Conservation (phyloP, 2,797 vertebrate species). For the Schizothorax lantsangensis region DNA sequence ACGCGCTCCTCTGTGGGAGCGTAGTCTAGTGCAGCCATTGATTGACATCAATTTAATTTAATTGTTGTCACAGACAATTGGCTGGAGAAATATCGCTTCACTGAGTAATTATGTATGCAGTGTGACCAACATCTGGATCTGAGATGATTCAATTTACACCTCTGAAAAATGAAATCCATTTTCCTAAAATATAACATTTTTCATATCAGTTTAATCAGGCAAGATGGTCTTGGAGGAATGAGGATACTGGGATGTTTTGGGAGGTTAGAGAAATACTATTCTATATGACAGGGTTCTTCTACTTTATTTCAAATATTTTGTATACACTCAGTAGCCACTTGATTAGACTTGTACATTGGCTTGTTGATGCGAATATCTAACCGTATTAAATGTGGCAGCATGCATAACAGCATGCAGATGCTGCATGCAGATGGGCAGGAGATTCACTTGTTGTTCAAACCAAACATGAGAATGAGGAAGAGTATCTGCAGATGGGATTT, state of each 20-base stretch:
- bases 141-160: conserved; percentile 47
- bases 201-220: not conserved
- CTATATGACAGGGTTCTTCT: not conserved
- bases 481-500: conserved; percentile 7
- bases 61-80: conserved; percentile 74
- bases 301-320: not conserved
- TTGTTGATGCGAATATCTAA: conserved; percentile 1
- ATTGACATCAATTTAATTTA: conserved; percentile 68
- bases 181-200: conserved; percentile 28
- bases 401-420: not conserved
- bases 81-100: conserved; percentile 69
- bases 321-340: not conserved
- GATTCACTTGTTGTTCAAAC: not conserved
- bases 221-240: not conserved
- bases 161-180: conserved; percentile 45
- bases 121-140: conserved; percentile 44
- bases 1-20: conserved; percentile 76
- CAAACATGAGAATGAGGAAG: not conserved
- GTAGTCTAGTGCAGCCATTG: conserved; percentile 79
- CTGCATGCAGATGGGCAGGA: conserved; percentile 1
- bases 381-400: not conserved
- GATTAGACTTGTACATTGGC: not conserved
- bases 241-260: not conserved
- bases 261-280: not conserved
- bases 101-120: conserved; percentile 65